Base-by-base conservation (phyloP, 2,113 vertebrate genomes). In the Pardalotus punctatus region DNA sequence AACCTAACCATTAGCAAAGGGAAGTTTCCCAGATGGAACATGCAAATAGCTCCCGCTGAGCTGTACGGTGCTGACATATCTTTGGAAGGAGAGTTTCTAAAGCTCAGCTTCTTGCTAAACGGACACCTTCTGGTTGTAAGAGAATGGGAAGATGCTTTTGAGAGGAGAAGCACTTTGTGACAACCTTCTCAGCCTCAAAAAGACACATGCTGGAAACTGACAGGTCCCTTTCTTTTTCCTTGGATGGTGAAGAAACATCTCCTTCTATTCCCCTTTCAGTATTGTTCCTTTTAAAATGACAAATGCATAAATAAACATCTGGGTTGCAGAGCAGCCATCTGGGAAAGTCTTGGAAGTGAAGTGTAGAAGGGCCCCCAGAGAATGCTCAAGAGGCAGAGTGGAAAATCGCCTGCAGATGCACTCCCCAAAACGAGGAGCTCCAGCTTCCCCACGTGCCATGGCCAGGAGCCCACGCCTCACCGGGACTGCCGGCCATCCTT, bases 231-330 rank as follows among this genome's bases (percentile, higher is more conserved):
- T 69, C 42, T 35, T 71, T 64, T 66, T 78, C 64, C 79, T 86
- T 47, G 4, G 7, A 8, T 35, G 64, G 60, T 86, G 56, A 94
- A 48, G 64, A 83, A 83, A 56, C 60, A 48, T 78, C 74, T 86
- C 20, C 5, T 69, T 58, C 67, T 48, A 29, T 77, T 77, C 45
- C 50, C 58, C 77, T 54, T 61, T 8, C 17, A 2, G 31, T 40
- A 13, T 66, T 74, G 48, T 20, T 86, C 42, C 56, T 83, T 90
- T 83, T 51, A 70, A 93, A 93, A 56, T 81, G 85, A 90, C 82
- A 92, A 86, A 94, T 62, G 43, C 77, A 90, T 62, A 90, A 85
- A 95, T 51, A 96, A 95, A 93, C 90, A 96, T 96, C 96, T 96
- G 93, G 90, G 47, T 45, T 94, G 72, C n/a, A 67, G 72, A 96